These are phyloP conservation scores for Sphyrna mokarran DNA, from an alignment of 2,113 vertebrate species.

Conservation along the genomic window DNA sequence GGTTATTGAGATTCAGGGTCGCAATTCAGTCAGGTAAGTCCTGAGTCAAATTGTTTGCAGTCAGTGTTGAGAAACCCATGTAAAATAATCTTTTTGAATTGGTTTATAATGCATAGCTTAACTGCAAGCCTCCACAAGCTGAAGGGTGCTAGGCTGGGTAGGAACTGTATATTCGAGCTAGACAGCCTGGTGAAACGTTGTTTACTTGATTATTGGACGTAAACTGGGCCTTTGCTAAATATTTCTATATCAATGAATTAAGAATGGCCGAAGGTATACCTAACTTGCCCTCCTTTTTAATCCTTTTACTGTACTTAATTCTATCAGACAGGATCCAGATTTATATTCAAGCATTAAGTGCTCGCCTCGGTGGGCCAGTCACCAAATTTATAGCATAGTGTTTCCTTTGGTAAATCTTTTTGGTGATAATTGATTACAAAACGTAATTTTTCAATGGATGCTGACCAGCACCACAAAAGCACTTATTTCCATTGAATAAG, in stretches of 20 bases:
- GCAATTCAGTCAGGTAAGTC: conserved; percentile 77
- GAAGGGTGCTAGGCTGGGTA: background rate
- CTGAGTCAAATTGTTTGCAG: background rate
- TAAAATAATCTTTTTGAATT: background rate
- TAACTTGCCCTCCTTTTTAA: background rate
- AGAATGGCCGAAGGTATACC: background rate
- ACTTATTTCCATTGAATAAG: too few relatives aligned
- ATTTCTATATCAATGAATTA: background rate
- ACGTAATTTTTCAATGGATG: too few relatives aligned
- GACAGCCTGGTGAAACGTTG: background rate
- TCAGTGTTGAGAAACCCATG: background rate
- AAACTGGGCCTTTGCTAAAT: background rate
- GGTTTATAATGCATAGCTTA: background rate
- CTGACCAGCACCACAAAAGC: too few relatives aligned
- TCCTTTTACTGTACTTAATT: background rate
- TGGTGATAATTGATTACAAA: too few relatives aligned
- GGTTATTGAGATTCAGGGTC: conserved; percentile 91
- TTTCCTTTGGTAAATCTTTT: background rate
- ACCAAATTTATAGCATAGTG: background rate
- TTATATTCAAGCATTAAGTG: background rate
- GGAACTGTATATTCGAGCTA: background rate
- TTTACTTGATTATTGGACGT: background rate
- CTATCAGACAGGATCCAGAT: background rate
- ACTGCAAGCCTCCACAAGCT: background rate
- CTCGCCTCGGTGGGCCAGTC: background rate